These are phyloP conservation scores for Oreochromis grahami DNA, from an alignment of 2,797 vertebrate species.

Conservation along the genomic window DNA sequence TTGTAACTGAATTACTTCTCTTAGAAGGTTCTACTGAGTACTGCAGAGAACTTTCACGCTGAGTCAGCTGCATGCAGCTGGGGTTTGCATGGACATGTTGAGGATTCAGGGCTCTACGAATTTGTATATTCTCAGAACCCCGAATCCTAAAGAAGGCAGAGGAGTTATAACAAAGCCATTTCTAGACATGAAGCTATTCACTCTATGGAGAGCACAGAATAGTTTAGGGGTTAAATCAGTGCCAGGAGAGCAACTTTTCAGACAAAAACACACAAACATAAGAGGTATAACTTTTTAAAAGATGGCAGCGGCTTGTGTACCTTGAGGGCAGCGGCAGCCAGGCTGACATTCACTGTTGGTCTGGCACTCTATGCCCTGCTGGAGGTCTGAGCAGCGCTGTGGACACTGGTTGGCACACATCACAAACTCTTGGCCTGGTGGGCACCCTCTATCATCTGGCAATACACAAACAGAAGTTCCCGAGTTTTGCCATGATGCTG, in stretches of 20 bases:
- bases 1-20: neutral
- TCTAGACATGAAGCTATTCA: neutral
- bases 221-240: neutral
- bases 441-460: conserved; percentile 78
- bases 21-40: neutral
- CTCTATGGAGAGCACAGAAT: neutral
- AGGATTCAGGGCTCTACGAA: neutral
- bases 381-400: conserved; percentile 84
- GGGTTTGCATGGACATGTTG: accelerated
- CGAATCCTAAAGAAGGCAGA: neutral
- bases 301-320: conserved; percentile 39
- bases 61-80: neutral
- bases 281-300: neutral
- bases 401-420: conserved; percentile 84
- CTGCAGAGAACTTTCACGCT: neutral
- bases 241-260: accelerated
- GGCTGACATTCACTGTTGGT: conserved; percentile 72
- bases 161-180: neutral
- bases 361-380: conserved; percentile 83
- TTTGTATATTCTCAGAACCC: neutral
- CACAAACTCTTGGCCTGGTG: conserved; percentile 73
- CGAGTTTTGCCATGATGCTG: neutral
- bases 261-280: neutral
- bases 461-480: conserved; percentile 41
- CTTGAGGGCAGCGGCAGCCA: conserved; percentile 83